Conservation (phyloP, 1,140 invertebrate species). For the Stratiolaelaps scimitus region DNA sequence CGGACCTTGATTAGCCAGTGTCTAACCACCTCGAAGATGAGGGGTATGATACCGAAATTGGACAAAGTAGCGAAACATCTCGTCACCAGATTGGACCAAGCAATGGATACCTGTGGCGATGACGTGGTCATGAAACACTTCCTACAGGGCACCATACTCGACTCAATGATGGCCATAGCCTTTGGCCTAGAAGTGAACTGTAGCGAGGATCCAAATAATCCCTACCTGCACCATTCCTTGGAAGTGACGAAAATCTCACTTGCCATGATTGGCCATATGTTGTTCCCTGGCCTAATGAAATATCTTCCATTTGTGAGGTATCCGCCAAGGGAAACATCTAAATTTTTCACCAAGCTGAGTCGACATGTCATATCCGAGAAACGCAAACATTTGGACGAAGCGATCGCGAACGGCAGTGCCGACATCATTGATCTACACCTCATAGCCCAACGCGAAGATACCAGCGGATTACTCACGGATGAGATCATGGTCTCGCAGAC, state of each 20-base stretch:
- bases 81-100: background rate
- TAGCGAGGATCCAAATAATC: background rate
- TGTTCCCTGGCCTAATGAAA: slow-evolving; percentile 53
- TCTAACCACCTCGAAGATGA: background rate
- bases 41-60: background rate
- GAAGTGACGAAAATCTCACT: slow-evolving; percentile 67
- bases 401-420: background rate
- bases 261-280: slow-evolving; percentile 98
- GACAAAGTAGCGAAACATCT: background rate
- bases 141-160: slow-evolving; percentile 1
- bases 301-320: background rate
- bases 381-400: background rate
- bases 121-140: background rate
- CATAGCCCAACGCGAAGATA: background rate
- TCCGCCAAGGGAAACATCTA: background rate
- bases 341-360: background rate
- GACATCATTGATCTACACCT: background rate
- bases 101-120: background rate
- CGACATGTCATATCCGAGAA: background rate
- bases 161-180: background rate
- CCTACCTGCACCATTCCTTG: background rate
- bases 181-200: background rate
- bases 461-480: slow-evolving; percentile 46
- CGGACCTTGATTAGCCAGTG: background rate
- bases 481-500: slow-evolving; percentile 52